phyloP scores from a whole-genome alignment of 1,140 invertebrate genomes.

The Tetramorium simillimum region DNA sequence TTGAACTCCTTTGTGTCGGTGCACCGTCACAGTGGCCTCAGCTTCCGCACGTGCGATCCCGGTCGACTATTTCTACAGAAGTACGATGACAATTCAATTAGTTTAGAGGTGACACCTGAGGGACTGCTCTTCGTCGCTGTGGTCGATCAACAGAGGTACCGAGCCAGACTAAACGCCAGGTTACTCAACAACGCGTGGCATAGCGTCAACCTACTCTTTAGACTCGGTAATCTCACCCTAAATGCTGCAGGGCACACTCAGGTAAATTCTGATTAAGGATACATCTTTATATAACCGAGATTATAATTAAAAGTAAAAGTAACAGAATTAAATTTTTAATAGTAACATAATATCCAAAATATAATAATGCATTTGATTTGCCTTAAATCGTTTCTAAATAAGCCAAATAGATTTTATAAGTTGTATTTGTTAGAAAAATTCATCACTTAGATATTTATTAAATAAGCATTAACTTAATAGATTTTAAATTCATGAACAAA shows the following conservation, averaged over 20 bases:
- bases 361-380: not conserved
- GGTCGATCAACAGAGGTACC: conserved; percentile 86
- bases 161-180: conserved; percentile 88
- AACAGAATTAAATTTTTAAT: not conserved
- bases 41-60: conserved; percentile 92
- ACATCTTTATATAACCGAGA: not conserved
- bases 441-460: not conserved
- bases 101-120: conserved; percentile 88
- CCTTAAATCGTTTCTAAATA: not conserved
- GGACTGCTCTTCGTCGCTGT: conserved; percentile 89
- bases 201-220: conserved; percentile 89
- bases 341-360: not conserved
- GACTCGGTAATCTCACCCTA: conserved; percentile 89
- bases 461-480: not conserved
- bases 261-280: conserved; percentile 72
- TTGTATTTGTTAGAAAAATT: not conserved
- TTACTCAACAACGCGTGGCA: conserved; percentile 94
- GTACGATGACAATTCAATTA: conserved; percentile 88
- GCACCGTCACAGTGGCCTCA: conserved; percentile 91
- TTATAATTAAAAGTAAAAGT: not conserved
- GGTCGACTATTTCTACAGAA: conserved; percentile 91
- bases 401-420: not conserved
- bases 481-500: not conserved
- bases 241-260: conserved; percentile 86
- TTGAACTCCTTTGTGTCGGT: conserved; percentile 90